Evolutionary conservation across 2,888 invertebrate species (phyloP), one percentile per base, ranked within the genome.

Genomic region (Netelia fuscicornis): DNA sequence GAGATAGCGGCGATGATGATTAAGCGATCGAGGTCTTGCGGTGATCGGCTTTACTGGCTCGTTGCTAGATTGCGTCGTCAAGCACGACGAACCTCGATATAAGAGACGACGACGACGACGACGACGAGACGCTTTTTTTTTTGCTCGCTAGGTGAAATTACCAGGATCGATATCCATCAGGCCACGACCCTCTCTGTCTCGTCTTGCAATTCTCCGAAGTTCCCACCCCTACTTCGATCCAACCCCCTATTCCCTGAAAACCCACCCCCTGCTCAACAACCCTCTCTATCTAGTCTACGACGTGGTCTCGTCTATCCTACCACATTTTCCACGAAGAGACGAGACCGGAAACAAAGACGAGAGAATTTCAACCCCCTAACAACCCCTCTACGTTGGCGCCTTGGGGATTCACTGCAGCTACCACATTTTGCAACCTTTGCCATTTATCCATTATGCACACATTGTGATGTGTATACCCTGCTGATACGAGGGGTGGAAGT

Each of bases 361-460:
- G 68, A 60, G 52, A 44, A 68, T 78, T 81, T 80, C 17, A 44
- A 42, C 56, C 71, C 72, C 60, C 52, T 30, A 30, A 30, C 30
- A 30, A 44, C 48, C 54, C 64, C 56, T 0, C 44, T 30, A 30
- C 68, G 68, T 70, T 56, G 54, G 56, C 77, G 70, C 58, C 81
- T 74, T 74, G 81, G 70, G 80, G 67, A 81, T 81, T 81, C 56
- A 44, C 60, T 72, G 23, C 77, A 65, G 60, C 71, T 62, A 71
- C 54, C 68, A n/a, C 64, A 56, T 72, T 80, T 84, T 64, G 68
- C 72, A 81, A 81, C 78, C 84, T 84, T 81, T 81, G 74, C 78
- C 81, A 60, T 84, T 84, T 84, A 85, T 85, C 83, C 77, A 85
- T 86, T 80, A 85, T 85, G 80, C 83, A 86, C 81, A 78, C 82